Base-by-base conservation (phyloP, 1,140 invertebrate species). In the Pachypeltis micranthus region DNA sequence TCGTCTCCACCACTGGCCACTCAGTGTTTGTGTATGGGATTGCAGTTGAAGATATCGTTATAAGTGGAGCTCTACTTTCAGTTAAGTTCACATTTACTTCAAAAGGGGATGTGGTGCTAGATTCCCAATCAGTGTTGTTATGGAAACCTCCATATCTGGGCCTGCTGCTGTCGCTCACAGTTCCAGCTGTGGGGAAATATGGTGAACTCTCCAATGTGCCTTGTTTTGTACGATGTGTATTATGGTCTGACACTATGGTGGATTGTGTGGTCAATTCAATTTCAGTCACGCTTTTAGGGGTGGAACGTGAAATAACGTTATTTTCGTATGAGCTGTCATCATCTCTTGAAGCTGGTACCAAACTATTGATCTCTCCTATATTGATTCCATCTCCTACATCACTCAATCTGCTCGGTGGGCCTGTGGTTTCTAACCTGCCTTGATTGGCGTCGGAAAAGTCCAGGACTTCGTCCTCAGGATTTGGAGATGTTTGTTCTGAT, bases 401-500 rank as follows among this genome's bases (percentile, higher is more conserved):
- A n/a, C 16, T 16, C 3, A 29, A 25, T n/a, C 54, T 63, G 24
- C 28, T 19, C 23, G 62, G 62, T 3, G 39, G 27, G 21, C 23
- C 26, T 19, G 62, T 63, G 3, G 56, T 59, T 10, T 39, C 56
- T 63, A 31, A 31, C 31, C 47, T 55, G 71, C 65, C 60, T 75
- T 72, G 14, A 19, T 70, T 74, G 10, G 80, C 85, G 64, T 88
- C 86, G 1, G 85, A 88, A 71, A 86, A 89, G 61, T 85, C 85
- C 29, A 88, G 69, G 10, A 88, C 82, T 74, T 88, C 86, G 63
- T 86, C 85, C 19, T 66, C 67, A 4, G 62, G 24, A 21, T 59
- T 56, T 14, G 57, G 61, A 7, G 64, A 62, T n/a, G 63, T 64
- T 2, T 34, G 39, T 24, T 72, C 75, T 21, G 66, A 69, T 62